phyloP scores from a whole-genome alignment of 2,888 invertebrate species.

The Netelia fuscicornis region DNA sequence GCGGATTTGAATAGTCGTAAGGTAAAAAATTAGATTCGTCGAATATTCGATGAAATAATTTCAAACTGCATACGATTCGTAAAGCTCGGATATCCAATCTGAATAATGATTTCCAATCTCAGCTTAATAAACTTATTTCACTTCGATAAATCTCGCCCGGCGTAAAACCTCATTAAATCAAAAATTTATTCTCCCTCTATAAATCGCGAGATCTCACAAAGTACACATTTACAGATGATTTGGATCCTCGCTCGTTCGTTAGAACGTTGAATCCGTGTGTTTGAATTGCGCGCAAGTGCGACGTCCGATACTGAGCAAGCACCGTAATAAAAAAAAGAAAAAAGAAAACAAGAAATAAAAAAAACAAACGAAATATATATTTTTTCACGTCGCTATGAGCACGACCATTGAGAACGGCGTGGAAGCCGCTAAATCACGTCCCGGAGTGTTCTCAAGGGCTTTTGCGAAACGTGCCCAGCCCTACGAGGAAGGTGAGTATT shows the following conservation, averaged over 20 bases:
- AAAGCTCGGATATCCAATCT: neutral
- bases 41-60: too few relatives aligned
- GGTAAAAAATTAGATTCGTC: too few relatives aligned
- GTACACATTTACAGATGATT: slow-evolving; percentile 68
- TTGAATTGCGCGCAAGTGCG: neutral
- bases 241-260: slow-evolving; percentile 47
- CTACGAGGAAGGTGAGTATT: slow-evolving; percentile 82
- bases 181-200: neutral
- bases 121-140: too few relatives aligned
- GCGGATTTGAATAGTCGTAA: too few relatives aligned
- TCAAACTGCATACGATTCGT: neutral
- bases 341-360: slow-evolving; percentile 3
- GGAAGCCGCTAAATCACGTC: slow-evolving; percentile 78
- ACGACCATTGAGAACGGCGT: slow-evolving; percentile 80
- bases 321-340: slow-evolving; percentile 18
- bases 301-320: neutral
- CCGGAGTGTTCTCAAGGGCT: slow-evolving; percentile 80
- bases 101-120: too few relatives aligned
- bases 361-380: neutral
- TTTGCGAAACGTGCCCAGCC: slow-evolving; percentile 82
- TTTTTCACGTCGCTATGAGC: slow-evolving; percentile 74
- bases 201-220: slow-evolving; percentile 56
- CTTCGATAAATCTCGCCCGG: too few relatives aligned
- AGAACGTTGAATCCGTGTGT: slow-evolving; percentile 48
- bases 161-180: neutral